Base-by-base conservation (phyloP, 2,888 invertebrate species). In the Liodrosophila aerea region DNA sequence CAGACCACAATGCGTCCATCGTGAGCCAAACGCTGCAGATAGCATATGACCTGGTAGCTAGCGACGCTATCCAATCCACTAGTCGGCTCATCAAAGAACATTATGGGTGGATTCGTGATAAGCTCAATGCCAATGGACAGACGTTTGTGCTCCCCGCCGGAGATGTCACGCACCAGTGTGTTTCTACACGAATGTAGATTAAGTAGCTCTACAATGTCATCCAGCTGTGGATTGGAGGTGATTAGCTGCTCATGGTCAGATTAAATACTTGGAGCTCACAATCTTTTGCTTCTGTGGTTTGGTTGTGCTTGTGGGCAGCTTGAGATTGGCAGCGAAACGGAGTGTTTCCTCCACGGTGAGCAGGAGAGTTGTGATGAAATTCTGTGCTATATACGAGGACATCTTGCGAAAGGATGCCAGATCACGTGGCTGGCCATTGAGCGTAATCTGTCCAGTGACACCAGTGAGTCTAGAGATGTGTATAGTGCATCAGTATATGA, bases 61-160 rank as follows among this genome's bases (percentile, higher is more conserved):
- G 95, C 93, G 34, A 95, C 93, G 87, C 94, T 94, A 88, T 96
- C 96, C 76, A 96, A 88, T 18, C 96, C 96, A 88, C 95, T 95
- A 87, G 97, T 97, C 7, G 98, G 97, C 90, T 98, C 98, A 89
- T 98, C 98, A 71, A 98, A 94, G 89, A 98, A 97, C 95, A 98
- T 96, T 41, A 98, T 93, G 1, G 96, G 95, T 0, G 98, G 97
- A 90, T 98, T 97, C 86, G 94, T 96, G 73, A 98, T 93, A 69
- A 98, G 91, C 91, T 98, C 98, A 60, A 97, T 91, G 12, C 96
- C 97, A 59, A 98, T 96, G 0, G 97, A 95, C 27, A 98, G 92
- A 73, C 97, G 92, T 90, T 98, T 98, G 77, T 93, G 93, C 90
- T 98, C 96, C 1, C 98, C 98, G 1, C 97, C 97, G 1, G 97